Conservation (phyloP, 2,797 vertebrate genomes). For the Apodemus agrarius region DNA sequence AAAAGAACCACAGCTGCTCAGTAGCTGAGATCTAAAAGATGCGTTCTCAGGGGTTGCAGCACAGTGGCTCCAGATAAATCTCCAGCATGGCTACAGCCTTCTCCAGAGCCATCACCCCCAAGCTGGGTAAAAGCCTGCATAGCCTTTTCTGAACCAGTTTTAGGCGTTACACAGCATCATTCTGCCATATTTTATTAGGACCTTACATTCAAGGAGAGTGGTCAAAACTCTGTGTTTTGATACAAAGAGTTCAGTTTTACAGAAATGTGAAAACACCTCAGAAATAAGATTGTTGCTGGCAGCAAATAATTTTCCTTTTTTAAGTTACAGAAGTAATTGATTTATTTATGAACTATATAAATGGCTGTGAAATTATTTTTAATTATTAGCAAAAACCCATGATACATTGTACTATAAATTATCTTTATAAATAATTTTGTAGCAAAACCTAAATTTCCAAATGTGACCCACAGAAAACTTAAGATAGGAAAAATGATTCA, state of each 20-base stretch:
- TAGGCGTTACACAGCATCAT: not conserved
- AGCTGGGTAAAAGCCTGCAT: not conserved
- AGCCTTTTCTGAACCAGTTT: conserved; percentile 1
- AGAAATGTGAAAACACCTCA: conserved; percentile 30
- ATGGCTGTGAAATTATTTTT: not conserved
- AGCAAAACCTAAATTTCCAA: not conserved
- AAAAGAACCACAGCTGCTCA: not conserved
- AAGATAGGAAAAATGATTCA: conserved; percentile 3
- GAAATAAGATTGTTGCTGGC: conserved; percentile 14
- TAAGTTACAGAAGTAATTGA: not conserved
- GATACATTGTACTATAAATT: not conserved
- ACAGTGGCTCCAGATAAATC: not conserved
- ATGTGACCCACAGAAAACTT: conserved; percentile 26
- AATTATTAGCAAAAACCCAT: not conserved
- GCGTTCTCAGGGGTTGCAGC: not conserved
- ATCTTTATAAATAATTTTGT: not conserved
- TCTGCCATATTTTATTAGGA: not conserved
- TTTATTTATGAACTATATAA: not conserved
- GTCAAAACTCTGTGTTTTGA: conserved; percentile 24
- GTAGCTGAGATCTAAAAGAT: not conserved
- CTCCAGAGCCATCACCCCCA: not conserved
- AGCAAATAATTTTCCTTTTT: conserved; percentile 8
- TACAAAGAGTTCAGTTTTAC: not conserved
- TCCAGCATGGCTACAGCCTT: not conserved
- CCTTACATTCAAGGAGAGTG: not conserved